phyloP scores from a whole-genome alignment of 2,888 invertebrate genomes.

The Drosophila mimetica region DNA sequence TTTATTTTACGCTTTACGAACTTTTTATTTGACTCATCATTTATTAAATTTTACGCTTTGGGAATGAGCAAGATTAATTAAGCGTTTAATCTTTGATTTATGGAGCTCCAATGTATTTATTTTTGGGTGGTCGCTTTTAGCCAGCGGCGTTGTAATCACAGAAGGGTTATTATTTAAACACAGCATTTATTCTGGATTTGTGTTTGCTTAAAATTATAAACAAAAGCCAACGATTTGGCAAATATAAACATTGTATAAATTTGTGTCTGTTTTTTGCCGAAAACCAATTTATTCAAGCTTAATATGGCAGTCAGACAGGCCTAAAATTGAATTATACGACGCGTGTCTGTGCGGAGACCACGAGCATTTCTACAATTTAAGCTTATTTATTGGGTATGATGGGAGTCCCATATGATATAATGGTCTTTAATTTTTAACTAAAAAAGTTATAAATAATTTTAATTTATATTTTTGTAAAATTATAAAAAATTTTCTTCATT shows the following conservation, averaged over 20 bases:
- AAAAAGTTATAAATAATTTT: background rate
- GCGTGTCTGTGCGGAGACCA: constrained; percentile 52
- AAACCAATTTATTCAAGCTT: constrained; percentile 42
- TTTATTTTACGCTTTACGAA: constrained; percentile 43
- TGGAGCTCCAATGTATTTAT: constrained; percentile 37
- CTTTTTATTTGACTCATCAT: constrained; percentile 31
- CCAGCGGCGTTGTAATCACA: constrained; percentile 19
- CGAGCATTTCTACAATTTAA: constrained; percentile 31
- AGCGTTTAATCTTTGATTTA: constrained; percentile 64
- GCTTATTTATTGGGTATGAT: constrained; percentile 7
- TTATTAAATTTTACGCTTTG: constrained; percentile 25
- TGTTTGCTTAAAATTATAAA: constrained; percentile 47
- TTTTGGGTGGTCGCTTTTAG: constrained; percentile 42
- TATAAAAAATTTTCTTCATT: no score
- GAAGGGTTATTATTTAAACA: constrained; percentile 21
- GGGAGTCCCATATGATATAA: background rate
- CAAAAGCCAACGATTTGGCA: constrained; percentile 52
- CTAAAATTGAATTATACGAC: constrained; percentile 41
- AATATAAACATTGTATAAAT: constrained; percentile 42
- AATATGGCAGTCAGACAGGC: constrained; percentile 40
- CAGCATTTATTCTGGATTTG: constrained; percentile 29
- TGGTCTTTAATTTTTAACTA: background rate
- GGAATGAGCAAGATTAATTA: constrained; percentile 60
- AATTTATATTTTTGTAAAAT: no score
- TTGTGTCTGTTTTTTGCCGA: constrained; percentile 17